Conservation (phyloP, 2,888 invertebrate species). For the Machimus rusticus region DNA sequence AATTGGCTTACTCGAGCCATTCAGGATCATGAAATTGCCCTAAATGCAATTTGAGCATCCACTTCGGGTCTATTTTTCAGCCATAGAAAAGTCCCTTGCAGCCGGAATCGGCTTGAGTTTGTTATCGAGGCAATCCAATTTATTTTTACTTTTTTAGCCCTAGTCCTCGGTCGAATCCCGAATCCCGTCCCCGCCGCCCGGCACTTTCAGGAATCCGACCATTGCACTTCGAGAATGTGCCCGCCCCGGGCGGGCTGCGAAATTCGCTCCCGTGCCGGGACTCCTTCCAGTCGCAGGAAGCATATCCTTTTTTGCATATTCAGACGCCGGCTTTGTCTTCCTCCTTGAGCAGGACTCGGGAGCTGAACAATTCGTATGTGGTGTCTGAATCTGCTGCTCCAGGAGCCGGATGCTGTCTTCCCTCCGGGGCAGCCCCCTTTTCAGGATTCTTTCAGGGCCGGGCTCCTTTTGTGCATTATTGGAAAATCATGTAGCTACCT, state of each 20-base stretch:
- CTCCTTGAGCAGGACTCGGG: background rate
- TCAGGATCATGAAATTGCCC: slow-evolving; percentile 42
- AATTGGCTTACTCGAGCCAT: slow-evolving; percentile 28
- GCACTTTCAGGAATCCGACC: background rate
- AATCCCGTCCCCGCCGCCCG: background rate
- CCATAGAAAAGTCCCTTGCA: background rate
- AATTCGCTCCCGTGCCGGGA: background rate
- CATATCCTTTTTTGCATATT: slow-evolving; percentile 8
- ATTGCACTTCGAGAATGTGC: background rate
- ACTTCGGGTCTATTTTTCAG: slow-evolving; percentile 42
- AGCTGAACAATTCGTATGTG: background rate
- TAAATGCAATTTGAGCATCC: slow-evolving; percentile 47
- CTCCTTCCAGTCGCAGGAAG: background rate
- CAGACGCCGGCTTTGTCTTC: background rate
- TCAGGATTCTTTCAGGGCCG: background rate
- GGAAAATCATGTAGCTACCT: slow-evolving; percentile 36
- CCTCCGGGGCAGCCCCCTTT: background rate
- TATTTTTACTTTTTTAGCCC: slow-evolving; percentile 29
- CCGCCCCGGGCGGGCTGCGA: background rate
- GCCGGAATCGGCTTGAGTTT: slow-evolving; percentile 21
- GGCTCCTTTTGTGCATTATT: slow-evolving; percentile 13
- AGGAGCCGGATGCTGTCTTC: background rate
- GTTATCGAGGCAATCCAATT: slow-evolving; percentile 46
- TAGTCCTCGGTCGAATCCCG: background rate
- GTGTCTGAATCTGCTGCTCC: background rate